phyloP scores from a whole-genome alignment of 1,140 invertebrate genomes.

The Anoplolepis gracilipes region DNA sequence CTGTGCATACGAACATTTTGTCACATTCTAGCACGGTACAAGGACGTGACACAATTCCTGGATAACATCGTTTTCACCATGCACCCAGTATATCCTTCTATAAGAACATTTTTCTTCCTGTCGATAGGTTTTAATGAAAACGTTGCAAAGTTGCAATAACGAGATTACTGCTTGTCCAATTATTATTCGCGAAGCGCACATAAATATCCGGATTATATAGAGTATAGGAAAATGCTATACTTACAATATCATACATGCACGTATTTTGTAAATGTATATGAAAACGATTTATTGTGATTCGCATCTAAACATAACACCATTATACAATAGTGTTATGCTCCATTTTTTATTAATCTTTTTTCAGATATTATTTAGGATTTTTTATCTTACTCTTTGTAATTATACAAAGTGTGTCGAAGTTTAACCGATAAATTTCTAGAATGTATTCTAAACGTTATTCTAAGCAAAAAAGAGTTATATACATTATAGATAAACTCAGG shows the following conservation, averaged over 20 bases:
- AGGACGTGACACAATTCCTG: conserved; percentile 72
- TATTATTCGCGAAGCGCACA: not conserved
- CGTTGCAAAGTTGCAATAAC: not conserved
- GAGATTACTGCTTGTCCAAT: conserved; percentile 10
- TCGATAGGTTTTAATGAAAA: conserved; percentile 55
- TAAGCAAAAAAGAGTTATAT: too few species aligned
- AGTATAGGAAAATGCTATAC: too few species aligned
- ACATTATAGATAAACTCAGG: too few species aligned
- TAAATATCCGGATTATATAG: conserved; percentile 8
- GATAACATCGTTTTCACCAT: conserved; percentile 33
- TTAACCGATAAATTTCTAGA: too few species aligned
- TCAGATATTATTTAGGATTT: not conserved
- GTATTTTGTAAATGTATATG: not conserved
- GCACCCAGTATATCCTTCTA: not conserved
- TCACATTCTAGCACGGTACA: conserved; percentile 72
- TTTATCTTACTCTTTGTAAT: not conserved
- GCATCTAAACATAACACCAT: not conserved
- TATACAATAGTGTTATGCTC: not conserved
- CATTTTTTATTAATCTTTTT: too few species aligned
- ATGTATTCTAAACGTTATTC: too few species aligned
- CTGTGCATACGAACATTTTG: conserved; percentile 66
- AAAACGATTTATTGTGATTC: not conserved
- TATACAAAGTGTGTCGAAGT: too few species aligned
- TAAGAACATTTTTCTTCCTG: conserved; percentile 72
- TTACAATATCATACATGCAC: not conserved